These are phyloP conservation scores for Meloe dianella DNA, from an alignment of 2,888 invertebrate genomes.

Conservation along the genomic window DNA sequence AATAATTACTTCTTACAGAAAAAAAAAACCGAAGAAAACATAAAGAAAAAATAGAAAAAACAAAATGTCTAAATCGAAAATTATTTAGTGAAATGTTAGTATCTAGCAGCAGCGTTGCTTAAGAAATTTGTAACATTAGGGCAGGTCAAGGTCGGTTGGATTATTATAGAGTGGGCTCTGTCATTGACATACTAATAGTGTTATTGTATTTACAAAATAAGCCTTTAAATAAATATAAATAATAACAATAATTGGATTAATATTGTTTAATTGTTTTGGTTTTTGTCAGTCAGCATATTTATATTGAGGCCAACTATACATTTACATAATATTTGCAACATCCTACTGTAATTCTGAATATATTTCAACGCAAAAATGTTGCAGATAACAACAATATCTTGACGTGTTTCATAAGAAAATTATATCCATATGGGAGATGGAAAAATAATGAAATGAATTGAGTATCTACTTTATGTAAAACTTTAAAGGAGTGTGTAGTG, in stretches of 20 bases:
- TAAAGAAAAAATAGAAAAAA: constrained; percentile 15
- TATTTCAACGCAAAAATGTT: no score
- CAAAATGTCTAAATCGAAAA: no score
- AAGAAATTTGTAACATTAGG: constrained; percentile 37
- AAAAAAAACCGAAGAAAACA: background rate
- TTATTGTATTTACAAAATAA: constrained; percentile 36
- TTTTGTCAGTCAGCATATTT: background rate
- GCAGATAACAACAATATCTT: no score
- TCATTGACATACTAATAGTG: constrained; percentile 44
- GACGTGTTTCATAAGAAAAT: no score
- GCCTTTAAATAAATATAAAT: constrained; percentile 5
- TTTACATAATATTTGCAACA: constrained; percentile 31
- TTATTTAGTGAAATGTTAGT: no score
- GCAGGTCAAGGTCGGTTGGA: constrained; percentile 46
- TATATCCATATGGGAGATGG: no score
- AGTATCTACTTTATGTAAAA: no score
- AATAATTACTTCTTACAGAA: no score
- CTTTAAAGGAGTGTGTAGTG: no score
- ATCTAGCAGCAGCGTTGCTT: no score
- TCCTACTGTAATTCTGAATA: constrained; percentile 22
- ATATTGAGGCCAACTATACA: background rate
- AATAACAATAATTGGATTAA: background rate
- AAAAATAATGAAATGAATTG: no score
- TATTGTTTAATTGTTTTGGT: background rate
- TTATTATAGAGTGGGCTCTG: constrained; percentile 40